A percentile compares a stretch with the other conserved stretches of the same genome.
phyloP scores from a whole-genome alignment of 2,113 vertebrate genomes.

The Pseudorhombus dupliciocellatus region DNA sequence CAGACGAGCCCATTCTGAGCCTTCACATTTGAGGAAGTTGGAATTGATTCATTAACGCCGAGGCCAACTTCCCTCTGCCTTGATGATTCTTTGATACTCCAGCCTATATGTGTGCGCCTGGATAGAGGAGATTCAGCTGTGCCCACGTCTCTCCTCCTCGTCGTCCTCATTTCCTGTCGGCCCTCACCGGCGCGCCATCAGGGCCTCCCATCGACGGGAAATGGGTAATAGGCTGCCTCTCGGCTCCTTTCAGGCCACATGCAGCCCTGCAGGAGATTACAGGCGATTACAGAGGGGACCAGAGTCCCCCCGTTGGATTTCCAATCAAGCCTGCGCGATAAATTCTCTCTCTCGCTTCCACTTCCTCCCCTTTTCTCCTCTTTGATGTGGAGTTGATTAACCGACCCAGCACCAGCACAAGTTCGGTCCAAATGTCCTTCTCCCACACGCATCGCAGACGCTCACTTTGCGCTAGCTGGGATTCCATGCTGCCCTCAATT shows the following conservation, averaged over 20 bases:
- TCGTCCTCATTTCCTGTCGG: conserved; percentile 61
- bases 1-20: conserved; percentile 38
- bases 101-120: conserved; percentile 28
- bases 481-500: too few relatives aligned
- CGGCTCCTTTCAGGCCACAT: conserved; percentile 50
- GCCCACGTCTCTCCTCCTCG: conserved; percentile 3
- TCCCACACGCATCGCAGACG: conserved; percentile 54
- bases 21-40: conserved; percentile 30
- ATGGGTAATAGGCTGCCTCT: conserved; percentile 59
- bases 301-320: conserved; percentile 59
- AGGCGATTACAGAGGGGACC: conserved; percentile 58
- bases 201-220: conserved; percentile 53
- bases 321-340: conserved; percentile 63
- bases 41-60: conserved; percentile 55
- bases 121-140: conserved; percentile 21
- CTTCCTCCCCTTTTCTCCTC: conserved; percentile 36
- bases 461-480: conserved; percentile 43
- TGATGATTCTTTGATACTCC: conserved; percentile 32
- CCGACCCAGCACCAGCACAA: conserved; percentile 56
- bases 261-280: conserved; percentile 68
- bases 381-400: conserved; percentile 74
- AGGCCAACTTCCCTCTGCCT: conserved; percentile 37
- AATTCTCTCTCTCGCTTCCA: conserved; percentile 51
- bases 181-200: conserved; percentile 52
- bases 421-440: conserved; percentile 67